These are phyloP conservation scores for Spea multiplicata DNA, from an alignment of 2,113 vertebrate species.

Conservation along the genomic window DNA sequence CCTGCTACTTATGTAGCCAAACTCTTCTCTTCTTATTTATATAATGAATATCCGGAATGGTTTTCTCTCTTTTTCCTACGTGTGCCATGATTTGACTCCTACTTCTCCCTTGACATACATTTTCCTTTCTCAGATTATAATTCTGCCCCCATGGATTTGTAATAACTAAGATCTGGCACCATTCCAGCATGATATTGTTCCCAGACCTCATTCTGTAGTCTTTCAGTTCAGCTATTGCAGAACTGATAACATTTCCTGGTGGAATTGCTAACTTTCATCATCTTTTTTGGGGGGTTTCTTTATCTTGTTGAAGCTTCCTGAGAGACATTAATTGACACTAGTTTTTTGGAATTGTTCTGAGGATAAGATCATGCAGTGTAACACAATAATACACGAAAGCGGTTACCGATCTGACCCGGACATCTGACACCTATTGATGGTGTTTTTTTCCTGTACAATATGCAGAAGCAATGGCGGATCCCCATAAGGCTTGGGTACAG, in stretches of 20 bases:
- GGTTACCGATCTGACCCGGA: too few species aligned
- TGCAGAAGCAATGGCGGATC: too few species aligned
- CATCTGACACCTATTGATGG: too few species aligned
- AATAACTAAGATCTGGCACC: constrained; percentile 27
- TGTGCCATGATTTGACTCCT: constrained; percentile 1
- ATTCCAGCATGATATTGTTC: constrained; percentile 32
- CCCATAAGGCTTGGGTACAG: too few species aligned
- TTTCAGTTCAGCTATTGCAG: constrained; percentile 21
- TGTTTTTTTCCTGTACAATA: too few species aligned
- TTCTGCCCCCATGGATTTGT: constrained; percentile 27
- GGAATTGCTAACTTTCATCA: background rate
- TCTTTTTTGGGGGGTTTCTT: background rate
- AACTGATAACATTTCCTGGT: constrained; percentile 19
- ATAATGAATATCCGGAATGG: background rate
- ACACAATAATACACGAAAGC: background rate
- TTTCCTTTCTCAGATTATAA: constrained; percentile 33
- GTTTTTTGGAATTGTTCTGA: background rate
- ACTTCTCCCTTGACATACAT: constrained; percentile 19
- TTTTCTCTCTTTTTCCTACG: background rate
- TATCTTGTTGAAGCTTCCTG: background rate
- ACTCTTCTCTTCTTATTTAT: background rate
- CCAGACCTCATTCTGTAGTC: constrained; percentile 2
- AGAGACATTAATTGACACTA: constrained; percentile 2
- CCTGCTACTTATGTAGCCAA: constrained; percentile 10
- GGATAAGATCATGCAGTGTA: background rate